Evolutionary conservation across 2,888 invertebrate genomes (phyloP).

Genomic region (Linnaemya vulpina): DNA sequence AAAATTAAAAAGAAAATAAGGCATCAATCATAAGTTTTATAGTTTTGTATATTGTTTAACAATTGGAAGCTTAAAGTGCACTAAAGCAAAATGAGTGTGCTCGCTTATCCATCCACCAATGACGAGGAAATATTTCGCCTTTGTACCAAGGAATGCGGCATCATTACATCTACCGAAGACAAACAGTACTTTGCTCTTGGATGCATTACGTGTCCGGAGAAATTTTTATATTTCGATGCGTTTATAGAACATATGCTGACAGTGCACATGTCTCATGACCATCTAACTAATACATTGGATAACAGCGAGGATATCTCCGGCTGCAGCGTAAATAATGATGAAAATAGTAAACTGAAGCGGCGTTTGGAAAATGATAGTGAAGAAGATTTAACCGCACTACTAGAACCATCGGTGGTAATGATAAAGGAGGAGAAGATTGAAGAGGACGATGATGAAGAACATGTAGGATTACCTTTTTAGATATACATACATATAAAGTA

Average conservation of each 20-base stretch:
- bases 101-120: slow-evolving; percentile 79
- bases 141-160: slow-evolving; percentile 80
- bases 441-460: slow-evolving; percentile 63
- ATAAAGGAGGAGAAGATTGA: slow-evolving; percentile 75
- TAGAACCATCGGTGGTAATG: slow-evolving; percentile 79
- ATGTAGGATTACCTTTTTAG: slow-evolving; percentile 14
- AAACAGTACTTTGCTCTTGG: slow-evolving; percentile 79
- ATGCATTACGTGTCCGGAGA: slow-evolving; percentile 78
- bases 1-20: slow-evolving; percentile 31
- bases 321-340: slow-evolving; percentile 40
- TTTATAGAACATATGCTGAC: slow-evolving; percentile 80
- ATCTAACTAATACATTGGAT: slow-evolving; percentile 47
- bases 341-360: slow-evolving; percentile 57
- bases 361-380: slow-evolving; percentile 72
- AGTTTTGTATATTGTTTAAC: slow-evolving; percentile 21
- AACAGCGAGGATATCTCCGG: slow-evolving; percentile 30
- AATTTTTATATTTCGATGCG: slow-evolving; percentile 80
- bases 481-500: background rate
- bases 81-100: slow-evolving; percentile 76
- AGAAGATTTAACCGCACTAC: slow-evolving; percentile 77
- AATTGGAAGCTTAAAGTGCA: background rate
- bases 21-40: slow-evolving; percentile 27
- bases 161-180: slow-evolving; percentile 80
- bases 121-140: slow-evolving; percentile 79
- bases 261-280: slow-evolving; percentile 73